Conservation (phyloP, 2,113 vertebrate species). For the Argyrosomus japonicus region DNA sequence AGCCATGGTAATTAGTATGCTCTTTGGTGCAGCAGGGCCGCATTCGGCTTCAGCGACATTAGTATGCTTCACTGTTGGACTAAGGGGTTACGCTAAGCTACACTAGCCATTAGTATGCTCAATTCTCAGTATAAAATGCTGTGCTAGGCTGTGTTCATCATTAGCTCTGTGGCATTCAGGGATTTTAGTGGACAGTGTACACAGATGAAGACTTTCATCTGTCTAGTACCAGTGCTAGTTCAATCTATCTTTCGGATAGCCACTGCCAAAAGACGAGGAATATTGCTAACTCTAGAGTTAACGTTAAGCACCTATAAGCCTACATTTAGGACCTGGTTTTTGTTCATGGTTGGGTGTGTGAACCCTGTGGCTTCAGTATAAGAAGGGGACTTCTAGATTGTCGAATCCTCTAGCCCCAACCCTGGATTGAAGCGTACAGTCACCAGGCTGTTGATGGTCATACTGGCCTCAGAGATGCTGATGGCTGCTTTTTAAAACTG, state of each 20-base stretch:
- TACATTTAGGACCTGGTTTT: not conserved
- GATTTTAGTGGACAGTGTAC: constrained; percentile 4
- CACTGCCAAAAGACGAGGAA: not conserved
- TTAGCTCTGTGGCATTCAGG: constrained; percentile 19
- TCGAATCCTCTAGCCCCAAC: too few species aligned
- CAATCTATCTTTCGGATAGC: not conserved
- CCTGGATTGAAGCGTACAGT: too few species aligned
- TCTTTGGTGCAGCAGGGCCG: constrained; percentile 89
- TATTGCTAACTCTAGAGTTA: not conserved
- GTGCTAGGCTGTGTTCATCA: constrained; percentile 44
- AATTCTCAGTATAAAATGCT: constrained; percentile 41
- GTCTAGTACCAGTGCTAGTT: too few species aligned
- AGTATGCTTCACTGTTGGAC: constrained; percentile 71
- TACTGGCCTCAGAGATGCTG: too few species aligned
- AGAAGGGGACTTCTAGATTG: too few species aligned
- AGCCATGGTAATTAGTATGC: constrained; percentile 96
- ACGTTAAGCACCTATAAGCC: not conserved
- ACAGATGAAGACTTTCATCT: not conserved
- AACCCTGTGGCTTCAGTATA: not conserved
- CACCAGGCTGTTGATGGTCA: too few species aligned
- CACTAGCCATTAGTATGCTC: constrained; percentile 67
- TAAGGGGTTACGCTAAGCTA: constrained; percentile 56
- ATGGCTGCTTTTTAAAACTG: too few species aligned
- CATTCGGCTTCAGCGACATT: constrained; percentile 74
- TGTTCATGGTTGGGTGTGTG: not conserved